These are phyloP conservation scores for Petaurus breviceps DNA, from an alignment of 2,113 vertebrate genomes.

Conservation along the genomic window DNA sequence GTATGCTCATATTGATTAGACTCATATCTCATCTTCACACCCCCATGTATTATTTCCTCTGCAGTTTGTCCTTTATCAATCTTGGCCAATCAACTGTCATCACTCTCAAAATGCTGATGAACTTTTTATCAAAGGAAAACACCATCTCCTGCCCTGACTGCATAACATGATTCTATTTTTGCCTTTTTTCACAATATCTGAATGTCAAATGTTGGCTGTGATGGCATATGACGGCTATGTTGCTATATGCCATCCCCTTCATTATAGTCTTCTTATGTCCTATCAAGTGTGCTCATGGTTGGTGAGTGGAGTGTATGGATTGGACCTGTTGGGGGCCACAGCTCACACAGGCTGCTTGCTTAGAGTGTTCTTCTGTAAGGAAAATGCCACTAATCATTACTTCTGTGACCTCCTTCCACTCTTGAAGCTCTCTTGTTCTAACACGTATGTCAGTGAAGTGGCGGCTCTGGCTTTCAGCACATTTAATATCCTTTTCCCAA, in stretches of 20 bases:
- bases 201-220: conserved; percentile 74
- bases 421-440: conserved; percentile 3
- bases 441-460: conserved; percentile 6
- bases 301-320: conserved; percentile 31
- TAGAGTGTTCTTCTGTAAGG: background rate
- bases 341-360: background rate
- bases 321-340: conserved; percentile 14
- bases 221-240: conserved; percentile 44
- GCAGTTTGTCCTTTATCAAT: conserved; percentile 57
- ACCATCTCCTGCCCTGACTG: conserved; percentile 68
- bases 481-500: conserved; percentile 1
- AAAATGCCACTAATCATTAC: background rate
- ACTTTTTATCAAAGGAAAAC: conserved; percentile 64
- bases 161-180: conserved; percentile 77
- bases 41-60: conserved; percentile 72
- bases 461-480: conserved; percentile 35
- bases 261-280: too few relatives aligned
- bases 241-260: too few relatives aligned
- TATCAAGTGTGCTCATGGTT: conserved; percentile 24
- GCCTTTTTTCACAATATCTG: conserved; percentile 60
- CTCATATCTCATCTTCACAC: conserved; percentile 45
- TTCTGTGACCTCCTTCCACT: background rate
- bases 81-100: conserved; percentile 58
- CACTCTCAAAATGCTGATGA: conserved; percentile 67
- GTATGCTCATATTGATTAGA: conserved; percentile 59